Evolutionary conservation across 2,888 invertebrate genomes (phyloP), one percentile per base, ranked within the genome.

Genomic region (Drosophila paranaensis): DNA sequence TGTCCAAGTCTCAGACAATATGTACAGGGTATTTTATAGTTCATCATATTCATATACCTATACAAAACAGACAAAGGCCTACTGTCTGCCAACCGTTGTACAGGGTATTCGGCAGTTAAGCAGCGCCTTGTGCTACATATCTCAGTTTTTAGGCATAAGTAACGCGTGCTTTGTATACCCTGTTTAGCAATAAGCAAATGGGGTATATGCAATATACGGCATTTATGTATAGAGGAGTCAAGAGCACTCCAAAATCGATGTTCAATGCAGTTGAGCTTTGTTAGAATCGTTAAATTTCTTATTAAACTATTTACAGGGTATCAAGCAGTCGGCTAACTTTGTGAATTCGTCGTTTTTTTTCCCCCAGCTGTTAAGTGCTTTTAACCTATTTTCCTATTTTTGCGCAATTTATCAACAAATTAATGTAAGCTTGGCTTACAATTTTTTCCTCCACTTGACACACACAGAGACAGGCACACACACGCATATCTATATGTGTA

Each of bases 381-480:
- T 87, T 84, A 89, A 84, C 88, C 85, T 87, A 84, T 87, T 80
- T 80, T 83, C 65, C 80, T 50, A 80, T 77, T 80, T 77, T 80
- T 66, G 77, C 77, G 77, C 68, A 82, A 87, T 87, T 87, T 84
- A 84, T 88, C 85, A 89, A 87, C 71, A 84, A 82, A 87, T 87
- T 87, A 87, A 88, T 83, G 75, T 88, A 74, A 73, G 89, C 82
- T 75, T 66, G 77, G 81, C 65, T 74, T 69, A 78, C 58, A 81
- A 66, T 69, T 68, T 40, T 74, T 75, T 54, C 64, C 55, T 69
- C 58, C 73, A 71, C 81, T 81, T 74, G 54, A 64, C 69, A 74
- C 60, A 83, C 64, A 75, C 42, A 63, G 45, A 55, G 25, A 68
- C n/a, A 56, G 35, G 48, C 39, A 43, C 27, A 43, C 37, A 68